Evolutionary conservation across 2,888 invertebrate genomes (phyloP).

Genomic region (Papilio demoleus): DNA sequence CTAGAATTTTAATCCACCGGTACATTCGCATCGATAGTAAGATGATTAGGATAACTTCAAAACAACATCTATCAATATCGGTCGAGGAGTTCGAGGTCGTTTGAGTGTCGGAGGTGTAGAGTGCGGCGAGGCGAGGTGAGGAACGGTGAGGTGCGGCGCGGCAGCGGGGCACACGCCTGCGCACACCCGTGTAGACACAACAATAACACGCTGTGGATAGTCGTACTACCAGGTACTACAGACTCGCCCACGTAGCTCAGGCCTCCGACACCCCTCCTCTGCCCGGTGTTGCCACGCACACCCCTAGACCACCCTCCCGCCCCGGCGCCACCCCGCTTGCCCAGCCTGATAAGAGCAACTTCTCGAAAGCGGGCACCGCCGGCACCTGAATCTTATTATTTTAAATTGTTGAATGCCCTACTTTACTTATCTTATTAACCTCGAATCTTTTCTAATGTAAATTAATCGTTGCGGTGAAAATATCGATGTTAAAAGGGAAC

Average conservation of each 20-base stretch:
- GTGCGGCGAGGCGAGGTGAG: slow-evolving; percentile 43
- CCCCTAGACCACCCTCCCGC: slow-evolving; percentile 44
- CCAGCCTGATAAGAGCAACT: slow-evolving; percentile 55
- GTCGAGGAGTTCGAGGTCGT: slow-evolving; percentile 69
- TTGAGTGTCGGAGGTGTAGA: slow-evolving; percentile 53
- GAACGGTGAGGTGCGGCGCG: not conserved
- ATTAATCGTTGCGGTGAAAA: slow-evolving; percentile 20
- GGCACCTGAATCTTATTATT: slow-evolving; percentile 42
- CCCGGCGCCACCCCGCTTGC: slow-evolving; percentile 43
- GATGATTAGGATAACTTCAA: slow-evolving; percentile 31
- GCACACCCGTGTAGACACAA: slow-evolving; percentile 76
- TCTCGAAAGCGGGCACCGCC: slow-evolving; percentile 54
- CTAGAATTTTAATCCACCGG: not conserved
- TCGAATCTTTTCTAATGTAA: slow-evolving; percentile 19
- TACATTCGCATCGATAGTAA: not conserved
- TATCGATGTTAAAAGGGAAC: slow-evolving; percentile 33
- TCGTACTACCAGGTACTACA: slow-evolving; percentile 81
- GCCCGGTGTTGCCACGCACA: slow-evolving; percentile 68
- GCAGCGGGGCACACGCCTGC: slow-evolving; percentile 64
- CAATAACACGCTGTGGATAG: slow-evolving; percentile 72
- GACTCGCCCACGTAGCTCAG: slow-evolving; percentile 80
- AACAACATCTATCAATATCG: slow-evolving; percentile 49
- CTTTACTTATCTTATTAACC: slow-evolving; percentile 34
- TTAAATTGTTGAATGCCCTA: slow-evolving; percentile 36
- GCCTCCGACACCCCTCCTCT: slow-evolving; percentile 47